Conservation (phyloP, 2,888 invertebrate species). For the Cerastis leucographa region DNA sequence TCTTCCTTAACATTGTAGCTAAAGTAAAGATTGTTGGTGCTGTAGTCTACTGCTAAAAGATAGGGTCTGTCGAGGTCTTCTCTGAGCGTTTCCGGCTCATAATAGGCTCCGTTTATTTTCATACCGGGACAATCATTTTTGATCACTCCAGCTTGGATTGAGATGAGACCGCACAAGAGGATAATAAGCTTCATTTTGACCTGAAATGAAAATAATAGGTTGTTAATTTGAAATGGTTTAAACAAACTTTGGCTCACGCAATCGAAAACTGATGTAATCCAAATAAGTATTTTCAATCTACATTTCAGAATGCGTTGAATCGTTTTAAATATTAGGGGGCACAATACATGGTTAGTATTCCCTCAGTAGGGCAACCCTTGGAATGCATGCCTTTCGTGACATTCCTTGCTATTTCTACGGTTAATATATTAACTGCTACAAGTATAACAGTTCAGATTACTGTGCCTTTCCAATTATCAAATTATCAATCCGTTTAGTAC, state of each 20-base stretch:
- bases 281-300: constrained; percentile 13
- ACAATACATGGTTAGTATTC: background rate
- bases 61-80: constrained; percentile 79
- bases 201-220: constrained; percentile 44
- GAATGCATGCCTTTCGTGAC: background rate
- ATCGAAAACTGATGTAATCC: constrained; percentile 10
- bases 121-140: constrained; percentile 73
- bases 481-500: too few species aligned
- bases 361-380: background rate
- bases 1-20: constrained; percentile 76
- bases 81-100: constrained; percentile 77
- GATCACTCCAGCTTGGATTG: constrained; percentile 73
- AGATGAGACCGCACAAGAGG: constrained; percentile 67
- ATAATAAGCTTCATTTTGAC: constrained; percentile 73
- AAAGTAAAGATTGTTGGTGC: constrained; percentile 80
- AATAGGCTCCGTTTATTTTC: constrained; percentile 71
- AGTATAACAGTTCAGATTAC: background rate
- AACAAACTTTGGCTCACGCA: constrained; percentile 16
- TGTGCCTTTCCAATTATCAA: background rate
- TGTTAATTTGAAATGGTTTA: background rate
- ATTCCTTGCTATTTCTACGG: background rate
- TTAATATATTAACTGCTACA: constrained; percentile 1
- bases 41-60: constrained; percentile 78
- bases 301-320: constrained; percentile 2
- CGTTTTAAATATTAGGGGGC: background rate